A percentile compares a stretch with the other conserved stretches of the same genome.
Conservation (phyloP, 2,888 invertebrate species). For the Heliconius ethilla region DNA sequence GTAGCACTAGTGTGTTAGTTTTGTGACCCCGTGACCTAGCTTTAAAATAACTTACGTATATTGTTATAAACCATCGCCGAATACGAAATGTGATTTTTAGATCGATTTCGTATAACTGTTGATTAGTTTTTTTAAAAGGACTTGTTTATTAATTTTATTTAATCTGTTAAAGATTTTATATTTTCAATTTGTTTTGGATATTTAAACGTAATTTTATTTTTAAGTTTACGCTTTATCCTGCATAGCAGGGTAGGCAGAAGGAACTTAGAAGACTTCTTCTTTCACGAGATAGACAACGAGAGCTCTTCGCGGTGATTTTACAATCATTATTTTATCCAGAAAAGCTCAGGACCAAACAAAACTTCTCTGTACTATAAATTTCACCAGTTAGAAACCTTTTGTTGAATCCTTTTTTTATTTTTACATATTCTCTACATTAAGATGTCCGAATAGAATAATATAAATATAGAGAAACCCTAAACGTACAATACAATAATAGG, state of each 20-base stretch:
- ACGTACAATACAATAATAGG: conserved; percentile 10
- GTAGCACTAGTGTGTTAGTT: conserved; percentile 25
- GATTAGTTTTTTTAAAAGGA: neutral
- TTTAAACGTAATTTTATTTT: too few relatives aligned
- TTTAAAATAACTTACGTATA: neutral
- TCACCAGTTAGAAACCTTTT: neutral
- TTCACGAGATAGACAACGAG: too few relatives aligned
- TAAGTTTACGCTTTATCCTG: too few relatives aligned
- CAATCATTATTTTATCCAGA: neutral
- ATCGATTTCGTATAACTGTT: neutral
- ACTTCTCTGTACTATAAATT: neutral
- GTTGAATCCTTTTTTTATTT: too few relatives aligned
- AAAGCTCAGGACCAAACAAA: neutral
- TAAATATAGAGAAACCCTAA: conserved; percentile 12
- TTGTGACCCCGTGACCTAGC: conserved; percentile 31
- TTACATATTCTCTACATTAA: neutral
- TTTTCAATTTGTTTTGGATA: too few relatives aligned
- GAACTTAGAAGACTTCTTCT: too few relatives aligned
- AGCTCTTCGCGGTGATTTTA: neutral
- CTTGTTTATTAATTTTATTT: too few relatives aligned
- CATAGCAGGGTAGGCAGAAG: too few relatives aligned
- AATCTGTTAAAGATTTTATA: too few relatives aligned
- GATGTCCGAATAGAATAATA: neutral
- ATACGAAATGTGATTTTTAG: neutral
- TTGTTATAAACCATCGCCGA: neutral